Evolutionary conservation across 2,797 vertebrate species (phyloP).

Genomic region (Scarus forsteni): DNA sequence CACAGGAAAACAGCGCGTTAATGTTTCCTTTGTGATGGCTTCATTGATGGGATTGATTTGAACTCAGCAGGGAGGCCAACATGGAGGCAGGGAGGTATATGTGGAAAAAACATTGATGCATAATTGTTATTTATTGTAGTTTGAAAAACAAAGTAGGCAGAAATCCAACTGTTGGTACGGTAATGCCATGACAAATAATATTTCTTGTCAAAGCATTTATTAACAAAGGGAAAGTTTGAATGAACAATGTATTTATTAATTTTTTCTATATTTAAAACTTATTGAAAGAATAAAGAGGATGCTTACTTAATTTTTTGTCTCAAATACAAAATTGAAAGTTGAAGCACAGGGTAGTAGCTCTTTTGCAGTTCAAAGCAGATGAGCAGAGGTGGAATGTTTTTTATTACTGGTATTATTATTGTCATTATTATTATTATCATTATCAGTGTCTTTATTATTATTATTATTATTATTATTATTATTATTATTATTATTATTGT

Average conservation of each 20-base stretch:
- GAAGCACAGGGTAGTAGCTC: no score
- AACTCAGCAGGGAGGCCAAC: constrained; percentile 59
- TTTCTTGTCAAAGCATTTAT: neutral
- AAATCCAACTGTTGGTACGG: neutral
- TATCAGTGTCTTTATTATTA: no score
- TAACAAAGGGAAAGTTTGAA: neutral
- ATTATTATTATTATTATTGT: no score
- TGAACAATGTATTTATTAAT: neutral
- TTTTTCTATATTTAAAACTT: no score
- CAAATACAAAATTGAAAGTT: no score
- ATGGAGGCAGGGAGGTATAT: constrained; percentile 14
- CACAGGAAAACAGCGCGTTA: constrained; percentile 72
- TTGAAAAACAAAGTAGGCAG: neutral
- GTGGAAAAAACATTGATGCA: constrained; percentile 10
- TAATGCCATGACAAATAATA: neutral
- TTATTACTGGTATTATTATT: no score
- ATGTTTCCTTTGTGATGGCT: constrained; percentile 70
- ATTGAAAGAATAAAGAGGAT: no score
- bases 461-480: no score
- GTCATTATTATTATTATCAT: no score
- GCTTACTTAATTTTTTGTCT: no score
- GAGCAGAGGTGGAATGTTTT: no score
- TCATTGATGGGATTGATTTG: constrained; percentile 76
- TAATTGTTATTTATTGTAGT: constrained; percentile 8
- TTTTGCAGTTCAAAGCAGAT: no score